A percentile compares a stretch with the other conserved stretches of the same genome.
phyloP scores from a whole-genome alignment of 2,797 vertebrate genomes.

The Anomalospiza imberbis region DNA sequence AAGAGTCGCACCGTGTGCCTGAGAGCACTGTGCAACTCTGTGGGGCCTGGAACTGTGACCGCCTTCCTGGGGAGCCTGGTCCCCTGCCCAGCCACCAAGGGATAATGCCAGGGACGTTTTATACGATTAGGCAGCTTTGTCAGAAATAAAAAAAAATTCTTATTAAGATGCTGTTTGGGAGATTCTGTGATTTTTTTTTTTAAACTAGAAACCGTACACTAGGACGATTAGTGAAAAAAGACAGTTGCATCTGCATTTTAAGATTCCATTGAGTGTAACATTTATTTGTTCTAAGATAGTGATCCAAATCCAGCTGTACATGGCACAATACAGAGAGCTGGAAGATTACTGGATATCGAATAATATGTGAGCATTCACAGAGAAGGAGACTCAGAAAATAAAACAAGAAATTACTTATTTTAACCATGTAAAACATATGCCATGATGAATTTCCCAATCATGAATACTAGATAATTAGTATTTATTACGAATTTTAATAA shows the following conservation, averaged over 20 bases:
- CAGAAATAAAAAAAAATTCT: neutral
- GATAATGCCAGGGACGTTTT: neutral
- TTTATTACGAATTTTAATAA: neutral
- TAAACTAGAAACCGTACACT: neutral
- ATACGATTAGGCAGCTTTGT: neutral
- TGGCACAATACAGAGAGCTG: neutral
- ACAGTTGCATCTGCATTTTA: neutral
- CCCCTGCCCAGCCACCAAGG: fast-evolving
- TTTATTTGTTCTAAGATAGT: neutral
- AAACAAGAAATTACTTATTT: neutral
- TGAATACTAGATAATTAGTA: neutral
- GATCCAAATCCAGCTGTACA: neutral
- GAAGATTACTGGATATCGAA: neutral
- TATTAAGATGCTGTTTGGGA: neutral
- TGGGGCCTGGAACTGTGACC: neutral
- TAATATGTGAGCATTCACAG: neutral
- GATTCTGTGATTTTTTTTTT: neutral
- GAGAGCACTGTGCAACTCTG: neutral
- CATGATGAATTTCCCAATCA: neutral
- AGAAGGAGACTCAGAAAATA: neutral
- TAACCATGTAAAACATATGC: neutral
- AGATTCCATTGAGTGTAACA: neutral
- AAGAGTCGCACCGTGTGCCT: fast-evolving
- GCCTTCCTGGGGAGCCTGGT: neutral
- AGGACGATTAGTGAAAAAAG: neutral